Evolutionary conservation across 64 coral and sea anemone genomes (phyloP).

Genomic region (Stylophora pistillata): DNA sequence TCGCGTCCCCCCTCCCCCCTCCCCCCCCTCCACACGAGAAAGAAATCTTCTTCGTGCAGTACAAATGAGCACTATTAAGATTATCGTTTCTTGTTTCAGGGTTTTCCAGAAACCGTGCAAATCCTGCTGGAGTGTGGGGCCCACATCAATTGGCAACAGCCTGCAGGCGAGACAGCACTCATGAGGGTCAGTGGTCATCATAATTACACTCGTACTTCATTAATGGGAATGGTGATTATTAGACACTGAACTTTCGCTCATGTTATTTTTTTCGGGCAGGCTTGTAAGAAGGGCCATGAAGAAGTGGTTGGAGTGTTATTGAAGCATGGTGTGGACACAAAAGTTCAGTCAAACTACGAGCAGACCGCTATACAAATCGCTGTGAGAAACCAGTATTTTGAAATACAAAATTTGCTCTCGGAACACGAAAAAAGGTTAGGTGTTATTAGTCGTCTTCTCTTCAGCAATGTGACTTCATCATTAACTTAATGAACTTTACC

Average conservation of each 20-base stretch:
- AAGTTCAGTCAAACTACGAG: constrained; percentile 61
- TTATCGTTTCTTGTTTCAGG: constrained; percentile 11
- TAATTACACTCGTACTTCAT: not conserved
- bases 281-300: constrained; percentile 77
- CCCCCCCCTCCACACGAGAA: too few species aligned
- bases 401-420: constrained; percentile 52
- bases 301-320: constrained; percentile 62
- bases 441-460: not conserved
- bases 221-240: not conserved
- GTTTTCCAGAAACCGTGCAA: constrained; percentile 59
- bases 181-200: constrained; percentile 64
- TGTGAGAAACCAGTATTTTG: constrained; percentile 37
- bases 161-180: constrained; percentile 76
- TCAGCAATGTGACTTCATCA: not conserved
- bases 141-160: constrained; percentile 69
- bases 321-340: constrained; percentile 59
- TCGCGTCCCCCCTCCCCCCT: too few species aligned
- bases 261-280: constrained; percentile 29
- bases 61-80: too few species aligned
- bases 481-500: too few species aligned
- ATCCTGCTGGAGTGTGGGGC: constrained; percentile 63
- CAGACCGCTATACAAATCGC: constrained; percentile 72
- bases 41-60: too few species aligned
- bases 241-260: not conserved
- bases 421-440: constrained; percentile 80